Percentiles rank a stretch among this genome's conserved stretches.
These are phyloP conservation scores for Ianthella basta DNA, from an alignment of 37 sponge, comb jelly and placozoan genomes.

Conservation along the genomic window DNA sequence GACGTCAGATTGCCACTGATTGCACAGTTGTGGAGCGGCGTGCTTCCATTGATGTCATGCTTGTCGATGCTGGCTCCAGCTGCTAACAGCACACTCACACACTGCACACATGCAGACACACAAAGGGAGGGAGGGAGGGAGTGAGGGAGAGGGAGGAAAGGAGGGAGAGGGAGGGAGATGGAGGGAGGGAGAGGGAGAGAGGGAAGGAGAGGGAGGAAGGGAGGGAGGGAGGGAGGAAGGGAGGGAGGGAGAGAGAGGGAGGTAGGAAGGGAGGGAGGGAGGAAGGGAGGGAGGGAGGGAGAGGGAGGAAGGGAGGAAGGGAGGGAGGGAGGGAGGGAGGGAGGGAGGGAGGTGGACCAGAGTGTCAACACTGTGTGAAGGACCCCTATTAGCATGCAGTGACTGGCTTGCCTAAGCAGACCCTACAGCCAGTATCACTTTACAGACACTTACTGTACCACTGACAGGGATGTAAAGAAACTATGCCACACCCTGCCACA, in stretches of 20 bases:
- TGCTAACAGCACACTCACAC: constrained; percentile 72
- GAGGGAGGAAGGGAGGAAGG: not conserved
- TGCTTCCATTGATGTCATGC: constrained; percentile 76
- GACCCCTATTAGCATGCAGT: too few relatives aligned
- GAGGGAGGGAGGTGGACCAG: not conserved
- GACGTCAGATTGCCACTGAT: constrained; percentile 91
- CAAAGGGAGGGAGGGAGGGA: constrained; percentile 7
- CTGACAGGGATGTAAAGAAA: too few relatives aligned
- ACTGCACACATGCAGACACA: constrained; percentile 52
- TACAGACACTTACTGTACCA: too few relatives aligned
- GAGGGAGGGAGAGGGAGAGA: constrained; percentile 26
- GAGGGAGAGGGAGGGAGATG: constrained; percentile 25
- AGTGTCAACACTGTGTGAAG: not conserved
- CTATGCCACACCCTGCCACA: too few relatives aligned
- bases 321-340: constrained; percentile 6
- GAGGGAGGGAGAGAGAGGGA: constrained; percentile 28
- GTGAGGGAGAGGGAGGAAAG: constrained; percentile 20
- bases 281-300: constrained; percentile 10
- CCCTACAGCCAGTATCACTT: too few relatives aligned
- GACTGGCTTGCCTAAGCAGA: too few relatives aligned
- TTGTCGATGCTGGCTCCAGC: constrained; percentile 65
- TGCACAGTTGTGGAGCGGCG: constrained; percentile 92
- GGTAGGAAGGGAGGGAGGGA: not conserved
- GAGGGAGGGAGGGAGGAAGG: constrained; percentile 12
- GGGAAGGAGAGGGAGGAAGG: not conserved